phyloP scores from a whole-genome alignment of 2,797 vertebrate genomes.

The Catamblyrhynchus diadema region DNA sequence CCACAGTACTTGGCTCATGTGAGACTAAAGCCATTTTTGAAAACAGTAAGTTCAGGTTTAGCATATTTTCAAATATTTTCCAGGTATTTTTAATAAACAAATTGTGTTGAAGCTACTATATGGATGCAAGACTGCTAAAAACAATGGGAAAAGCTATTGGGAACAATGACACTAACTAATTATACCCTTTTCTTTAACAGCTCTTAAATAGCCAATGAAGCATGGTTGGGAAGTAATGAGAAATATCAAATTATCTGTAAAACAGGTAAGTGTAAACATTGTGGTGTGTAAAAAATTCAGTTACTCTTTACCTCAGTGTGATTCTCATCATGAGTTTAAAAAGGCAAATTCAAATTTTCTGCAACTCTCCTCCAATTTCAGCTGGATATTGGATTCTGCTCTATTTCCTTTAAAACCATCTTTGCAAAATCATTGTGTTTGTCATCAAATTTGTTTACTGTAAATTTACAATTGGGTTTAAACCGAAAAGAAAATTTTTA shows the following conservation, averaged over 20 bases:
- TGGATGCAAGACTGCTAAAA: not conserved
- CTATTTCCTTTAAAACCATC: not conserved
- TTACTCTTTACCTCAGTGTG: not conserved
- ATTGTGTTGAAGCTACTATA: not conserved
- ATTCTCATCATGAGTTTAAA: not conserved
- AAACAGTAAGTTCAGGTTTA: not conserved
- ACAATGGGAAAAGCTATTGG: fast-evolving
- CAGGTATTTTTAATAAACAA: not conserved
- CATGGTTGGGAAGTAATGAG: not conserved
- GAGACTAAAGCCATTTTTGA: not conserved
- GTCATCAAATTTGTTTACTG: not conserved
- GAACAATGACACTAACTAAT: not conserved
- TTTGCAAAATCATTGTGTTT: not conserved
- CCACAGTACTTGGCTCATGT: not conserved
- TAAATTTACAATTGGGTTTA: not conserved
- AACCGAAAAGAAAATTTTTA: not conserved
- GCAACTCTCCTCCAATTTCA: not conserved
- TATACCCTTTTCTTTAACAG: not conserved
- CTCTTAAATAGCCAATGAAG: not conserved
- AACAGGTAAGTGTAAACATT: not conserved
- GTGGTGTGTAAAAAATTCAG: not conserved
- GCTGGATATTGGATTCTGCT: not conserved
- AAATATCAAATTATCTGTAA: not conserved
- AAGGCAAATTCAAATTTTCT: not conserved
- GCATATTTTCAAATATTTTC: not conserved